A percentile compares a stretch with the other conserved stretches of the same genome.
phyloP scores from a whole-genome alignment of 1,140 invertebrate species.

The Drosophila mojavensis region DNA sequence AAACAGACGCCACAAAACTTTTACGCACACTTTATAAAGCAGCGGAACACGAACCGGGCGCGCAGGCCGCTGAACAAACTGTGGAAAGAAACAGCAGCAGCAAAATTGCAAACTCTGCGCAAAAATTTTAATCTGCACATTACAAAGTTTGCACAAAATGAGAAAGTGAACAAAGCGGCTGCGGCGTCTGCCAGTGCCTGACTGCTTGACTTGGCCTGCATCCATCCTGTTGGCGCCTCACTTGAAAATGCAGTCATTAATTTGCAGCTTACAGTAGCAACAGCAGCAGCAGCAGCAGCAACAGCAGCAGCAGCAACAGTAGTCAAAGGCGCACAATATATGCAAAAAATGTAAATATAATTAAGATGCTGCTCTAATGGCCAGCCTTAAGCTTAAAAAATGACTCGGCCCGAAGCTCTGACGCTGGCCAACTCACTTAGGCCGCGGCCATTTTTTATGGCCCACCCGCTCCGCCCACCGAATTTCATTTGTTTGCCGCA shows the following conservation, averaged over 20 bases:
- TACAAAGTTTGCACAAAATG: conserved; percentile 64
- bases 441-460: conserved; percentile 19
- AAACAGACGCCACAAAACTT: conserved; percentile 54
- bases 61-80: conserved; percentile 23
- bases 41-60: background rate
- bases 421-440: background rate
- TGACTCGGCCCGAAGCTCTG: conserved; percentile 35
- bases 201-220: conserved; percentile 4
- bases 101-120: conserved; percentile 50
- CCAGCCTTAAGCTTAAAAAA: conserved; percentile 59
- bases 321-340: conserved; percentile 48
- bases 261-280: conserved; percentile 60
- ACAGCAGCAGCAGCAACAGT: background rate
- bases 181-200: background rate
- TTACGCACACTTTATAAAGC: conserved; percentile 42
- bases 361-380: conserved; percentile 51
- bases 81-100: conserved; percentile 20
- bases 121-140: conserved; percentile 73
- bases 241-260: conserved; percentile 73
- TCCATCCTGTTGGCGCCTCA: conserved; percentile 36
- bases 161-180: conserved; percentile 46
- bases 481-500: conserved; percentile 67
- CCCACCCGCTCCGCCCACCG: background rate
- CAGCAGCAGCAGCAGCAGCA: background rate
- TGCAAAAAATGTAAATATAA: conserved; percentile 60